Evolutionary conservation across 1,140 invertebrate species (phyloP), one percentile per base, ranked within the genome.

Genomic region (Eciton burchellii): DNA sequence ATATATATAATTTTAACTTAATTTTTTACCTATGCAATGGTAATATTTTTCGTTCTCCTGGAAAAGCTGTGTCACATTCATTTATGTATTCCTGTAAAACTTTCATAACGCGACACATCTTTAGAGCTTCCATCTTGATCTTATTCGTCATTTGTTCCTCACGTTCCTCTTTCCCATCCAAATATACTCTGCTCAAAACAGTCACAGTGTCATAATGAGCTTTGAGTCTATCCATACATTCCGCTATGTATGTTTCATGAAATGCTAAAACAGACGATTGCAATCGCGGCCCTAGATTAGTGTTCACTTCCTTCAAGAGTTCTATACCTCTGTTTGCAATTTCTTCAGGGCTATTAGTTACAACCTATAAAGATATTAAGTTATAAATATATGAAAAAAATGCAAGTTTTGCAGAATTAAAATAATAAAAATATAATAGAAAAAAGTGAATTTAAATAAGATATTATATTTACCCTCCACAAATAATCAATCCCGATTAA

Each of bases 401-500:
- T 9, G 9, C 1, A 21, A 63, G 29, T 21, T 2, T 8, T 41
- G 14, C 49, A 45, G 45, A 74, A 82, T 45, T 68, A 73, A n/a
- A n/a, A n/a, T 43, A 59, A n/a, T 47, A 19, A 43, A 29, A 70
- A n/a, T n/a, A n/a, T n/a, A n/a, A n/a, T n/a, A n/a, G n/a, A 21
- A 49, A 47, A 24, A 68, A 60, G 65, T 57, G 41, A 65, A 21
- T 19, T 29, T 9, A 49, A 45, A 43, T 71, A 49, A 16, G 41
- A 47, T 49, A 41, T 26, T 63, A 45, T 60, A 89, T 95, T 94
- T 90, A 98, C 97, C 92, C 97, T 96, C 98, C 98, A 99, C 81
- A 99, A 95, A 95, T 99, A 99, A 94, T 99, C 98, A 88, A 98
- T 96, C 82, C 99, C 99, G 91, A 99, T 98, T 85, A 99, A 95